Evolutionary conservation across 2,797 vertebrate species (phyloP), one percentile per base, ranked within the genome.

Genomic region (Lagodon rhomboides): DNA sequence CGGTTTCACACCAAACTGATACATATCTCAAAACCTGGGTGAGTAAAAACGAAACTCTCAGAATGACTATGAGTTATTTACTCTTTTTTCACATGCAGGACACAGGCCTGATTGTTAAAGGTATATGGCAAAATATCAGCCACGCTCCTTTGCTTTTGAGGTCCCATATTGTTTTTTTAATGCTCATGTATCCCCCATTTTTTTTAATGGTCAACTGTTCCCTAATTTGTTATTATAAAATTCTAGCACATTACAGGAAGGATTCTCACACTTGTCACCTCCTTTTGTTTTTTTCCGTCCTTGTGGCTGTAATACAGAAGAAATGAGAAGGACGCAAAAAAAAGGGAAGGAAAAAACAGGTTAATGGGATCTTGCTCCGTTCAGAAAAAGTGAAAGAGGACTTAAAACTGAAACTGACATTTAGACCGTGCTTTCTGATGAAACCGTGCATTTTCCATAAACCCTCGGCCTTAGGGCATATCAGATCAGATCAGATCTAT

Each of bases 371-470:
- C 27, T 84, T 5, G 23, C 0, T 46, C 43, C 41, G 3, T 10
- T 3, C 8, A 34, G 0, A 7, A 12, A 54, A 73, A 70, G 16
- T 63, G 44, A 88, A 87, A 76, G 46, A 65, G 47, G 67, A 81
- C 1, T 38, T 55, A 49, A 79, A 83, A 78, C 25, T 77, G 75
- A 85, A 86, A 87, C n/a, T 73, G 3, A 6, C 0, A 27, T 13
- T 7, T 0, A n/a, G 47, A n/a, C 3, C 8, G 12, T 9, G 0
- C 0, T 62, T 83, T 88, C 34, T 13, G 3, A 1, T 46, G 11
- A 90, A 91, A 82, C n/a, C 1, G 8, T 38, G 7, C 9, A 13
- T 70, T 82, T 87, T 53, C 8, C 51, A 34, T 44, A 10, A 82
- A 75, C 6, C 20, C 27, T 11, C 0, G 68, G 74, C 18, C 11